These are phyloP conservation scores for Enteromius thamalakanensis DNA, from an alignment of 2,797 vertebrate species.

Conservation along the genomic window DNA sequence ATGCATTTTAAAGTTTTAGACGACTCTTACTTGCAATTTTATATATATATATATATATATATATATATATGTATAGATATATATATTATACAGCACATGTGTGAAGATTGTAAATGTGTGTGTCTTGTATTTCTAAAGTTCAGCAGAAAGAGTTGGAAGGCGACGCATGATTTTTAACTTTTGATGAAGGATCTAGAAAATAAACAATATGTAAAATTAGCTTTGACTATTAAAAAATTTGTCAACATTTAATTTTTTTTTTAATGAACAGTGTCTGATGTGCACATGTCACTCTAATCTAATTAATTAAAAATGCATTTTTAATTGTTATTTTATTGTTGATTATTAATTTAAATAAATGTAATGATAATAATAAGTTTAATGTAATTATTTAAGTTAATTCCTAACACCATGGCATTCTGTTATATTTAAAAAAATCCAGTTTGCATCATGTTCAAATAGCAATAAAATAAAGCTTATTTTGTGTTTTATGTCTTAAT, in stretches of 20 bases:
- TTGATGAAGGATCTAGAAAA: not conserved
- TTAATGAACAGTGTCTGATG: not conserved
- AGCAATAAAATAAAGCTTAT: not conserved
- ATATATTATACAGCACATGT: no score
- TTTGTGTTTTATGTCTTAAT: not conserved
- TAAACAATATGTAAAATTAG: not conserved
- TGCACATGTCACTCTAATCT: not conserved
- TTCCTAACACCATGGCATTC: not conserved
- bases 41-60: no score
- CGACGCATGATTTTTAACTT: not conserved
- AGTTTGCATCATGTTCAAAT: not conserved
- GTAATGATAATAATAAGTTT: not conserved
- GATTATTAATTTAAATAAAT: not conserved
- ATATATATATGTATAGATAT: no score
- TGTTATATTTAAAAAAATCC: not conserved
- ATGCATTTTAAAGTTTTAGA: not conserved
- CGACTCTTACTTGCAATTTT: not conserved
- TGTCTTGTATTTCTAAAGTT: constrained; percentile 12
- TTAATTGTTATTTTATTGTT: not conserved
- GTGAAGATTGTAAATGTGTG: not conserved
- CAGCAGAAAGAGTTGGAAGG: not conserved
- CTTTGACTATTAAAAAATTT: not conserved
- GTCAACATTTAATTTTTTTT: not conserved
- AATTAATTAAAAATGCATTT: not conserved
- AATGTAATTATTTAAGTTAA: not conserved